These are phyloP conservation scores for Agrilus mali DNA, from an alignment of 2,888 invertebrate genomes.

Conservation along the genomic window DNA sequence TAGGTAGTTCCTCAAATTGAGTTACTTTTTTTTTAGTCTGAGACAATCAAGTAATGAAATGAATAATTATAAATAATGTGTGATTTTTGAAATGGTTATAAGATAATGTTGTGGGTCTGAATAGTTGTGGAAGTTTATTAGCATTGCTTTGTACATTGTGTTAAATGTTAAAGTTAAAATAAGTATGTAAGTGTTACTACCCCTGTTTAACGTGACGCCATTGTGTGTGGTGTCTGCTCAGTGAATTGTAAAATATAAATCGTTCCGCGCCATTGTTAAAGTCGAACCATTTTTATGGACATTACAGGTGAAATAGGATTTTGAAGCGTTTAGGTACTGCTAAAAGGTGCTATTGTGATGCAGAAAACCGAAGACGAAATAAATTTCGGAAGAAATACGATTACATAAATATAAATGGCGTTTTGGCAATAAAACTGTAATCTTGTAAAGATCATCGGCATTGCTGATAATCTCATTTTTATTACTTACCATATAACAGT, in stretches of 20 bases:
- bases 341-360: constrained; percentile 14
- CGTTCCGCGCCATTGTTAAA: constrained; percentile 20
- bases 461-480: too few relatives aligned
- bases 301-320: constrained; percentile 20
- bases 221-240: constrained; percentile 6
- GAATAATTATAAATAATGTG: not conserved
- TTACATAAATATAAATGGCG: constrained; percentile 12
- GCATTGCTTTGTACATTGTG: too few relatives aligned
- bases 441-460: too few relatives aligned
- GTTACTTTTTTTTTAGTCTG: too few relatives aligned
- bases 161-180: too few relatives aligned
- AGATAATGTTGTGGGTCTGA: too few relatives aligned
- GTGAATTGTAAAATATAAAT: constrained; percentile 24
- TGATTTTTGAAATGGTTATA: constrained; percentile 2
- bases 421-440: constrained; percentile 11
- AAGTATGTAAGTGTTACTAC: too few relatives aligned
- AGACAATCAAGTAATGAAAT: too few relatives aligned
- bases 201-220: not conserved
- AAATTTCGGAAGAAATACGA: constrained; percentile 15
- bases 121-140: too few relatives aligned
- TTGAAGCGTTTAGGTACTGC: constrained; percentile 12
- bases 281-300: constrained; percentile 21
- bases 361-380: constrained; percentile 12
- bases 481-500: too few relatives aligned
- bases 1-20: too few relatives aligned